Base-by-base conservation (phyloP, 1,140 invertebrate species). In the Heliconius nattereri region DNA sequence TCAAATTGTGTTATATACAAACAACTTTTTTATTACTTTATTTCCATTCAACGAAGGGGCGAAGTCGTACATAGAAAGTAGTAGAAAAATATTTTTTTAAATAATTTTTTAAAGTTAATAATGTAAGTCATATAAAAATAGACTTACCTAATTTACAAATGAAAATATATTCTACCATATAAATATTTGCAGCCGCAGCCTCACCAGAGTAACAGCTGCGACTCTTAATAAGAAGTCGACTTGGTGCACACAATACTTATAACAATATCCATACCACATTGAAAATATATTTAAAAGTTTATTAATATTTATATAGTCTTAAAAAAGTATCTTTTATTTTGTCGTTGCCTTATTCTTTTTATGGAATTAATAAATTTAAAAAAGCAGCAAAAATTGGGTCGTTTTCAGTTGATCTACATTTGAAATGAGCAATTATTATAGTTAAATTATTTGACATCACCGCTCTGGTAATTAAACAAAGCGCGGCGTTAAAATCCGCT, bases 191-290 rank as follows among this genome's bases (percentile, higher is more conserved):
- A 1, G 16, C 60, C 60, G 60, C 60, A 66, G 60, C 60, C n/a
- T 29, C 29, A 26, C 60, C 16, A 60, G 7, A 66, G 60, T 16
- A 66, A 16, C 60, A 66, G 60, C 60, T 66, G 60, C 26, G 26
- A 66, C 23, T 66, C 60, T 66, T 66, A 66, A 66, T 66, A 66
- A 66, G 60, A 66, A 29, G 23, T 66, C 60, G n/a, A 66, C 60
- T 66, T 66, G 60, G 23, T 66, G 8, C 60, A 66, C 2, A 13
- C 13, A 26, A 13, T 66, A 26, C 23, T 29, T 66, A 26, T 66
- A 11, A 66, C 60, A 66, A 66, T 66, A 66, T 29, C 54, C 60
- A 11, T 23, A 26, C 23, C 23, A 66, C 60, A 29, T 29, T 66
- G 60, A 66, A 66, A 66, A 66, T 66, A 66, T 66, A 66, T 26